Evolutionary conservation across 2,888 invertebrate species (phyloP).

Genomic region (Eupithecia subumbrata): DNA sequence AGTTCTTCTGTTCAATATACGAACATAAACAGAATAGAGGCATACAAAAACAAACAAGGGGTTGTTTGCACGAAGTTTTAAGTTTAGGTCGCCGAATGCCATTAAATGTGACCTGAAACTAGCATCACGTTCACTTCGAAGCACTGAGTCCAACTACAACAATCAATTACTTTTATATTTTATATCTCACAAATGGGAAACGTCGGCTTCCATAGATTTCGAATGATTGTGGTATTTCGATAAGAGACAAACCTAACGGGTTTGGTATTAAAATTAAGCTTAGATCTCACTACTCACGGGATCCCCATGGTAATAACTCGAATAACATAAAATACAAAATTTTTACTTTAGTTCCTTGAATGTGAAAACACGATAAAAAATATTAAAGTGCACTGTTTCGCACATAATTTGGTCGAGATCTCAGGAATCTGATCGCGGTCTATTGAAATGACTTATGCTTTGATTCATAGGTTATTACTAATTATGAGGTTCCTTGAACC

Average conservation of each 20-base stretch:
- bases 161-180: background rate
- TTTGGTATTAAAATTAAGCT: no score
- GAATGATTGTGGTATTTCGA: background rate
- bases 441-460: no score
- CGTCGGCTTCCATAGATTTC: background rate
- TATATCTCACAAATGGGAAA: background rate
- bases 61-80: slow-evolving; percentile 6
- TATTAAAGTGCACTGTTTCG: no score
- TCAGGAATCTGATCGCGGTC: no score
- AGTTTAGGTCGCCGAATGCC: background rate
- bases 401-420: no score
- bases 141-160: background rate
- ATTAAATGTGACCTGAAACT: background rate
- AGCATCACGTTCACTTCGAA: background rate
- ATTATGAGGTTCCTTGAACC: no score
- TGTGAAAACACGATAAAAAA: no score
- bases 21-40: background rate
- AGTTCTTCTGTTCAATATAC: slow-evolving; percentile 1
- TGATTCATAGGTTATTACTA: no score
- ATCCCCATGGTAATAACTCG: no score
- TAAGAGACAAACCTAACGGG: background rate
- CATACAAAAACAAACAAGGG: background rate
- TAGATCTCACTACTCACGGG: no score
- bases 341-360: no score
- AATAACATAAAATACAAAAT: no score